Evolutionary conservation across 2,113 vertebrate genomes (phyloP).

Genomic region (Rhineura floridana): DNA sequence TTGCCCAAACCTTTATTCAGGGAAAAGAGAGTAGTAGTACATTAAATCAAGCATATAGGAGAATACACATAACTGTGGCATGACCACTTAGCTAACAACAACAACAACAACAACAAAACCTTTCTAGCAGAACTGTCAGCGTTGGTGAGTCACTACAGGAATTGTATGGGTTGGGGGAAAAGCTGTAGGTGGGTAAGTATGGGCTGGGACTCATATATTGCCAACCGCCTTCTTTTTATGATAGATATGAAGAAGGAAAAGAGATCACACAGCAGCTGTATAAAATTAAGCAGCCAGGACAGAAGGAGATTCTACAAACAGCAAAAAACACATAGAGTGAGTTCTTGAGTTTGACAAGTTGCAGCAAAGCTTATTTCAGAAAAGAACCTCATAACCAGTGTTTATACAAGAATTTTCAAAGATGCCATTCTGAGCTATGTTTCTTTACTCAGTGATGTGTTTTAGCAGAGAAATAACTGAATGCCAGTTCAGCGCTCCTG

Average conservation of each 20-base stretch:
- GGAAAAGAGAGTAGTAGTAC: neutral
- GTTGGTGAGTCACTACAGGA: neutral
- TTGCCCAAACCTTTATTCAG: neutral
- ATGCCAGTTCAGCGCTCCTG: constrained; percentile 45
- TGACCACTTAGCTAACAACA: neutral
- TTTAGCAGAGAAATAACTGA: constrained; percentile 67
- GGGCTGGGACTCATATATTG: neutral
- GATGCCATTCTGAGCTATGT: constrained; percentile 58
- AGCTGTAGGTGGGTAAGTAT: neutral
- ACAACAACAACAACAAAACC: neutral
- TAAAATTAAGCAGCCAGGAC: constrained; percentile 43
- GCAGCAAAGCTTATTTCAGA: constrained; percentile 52
- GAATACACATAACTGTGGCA: neutral
- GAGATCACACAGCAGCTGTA: accelerated
- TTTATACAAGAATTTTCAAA: constrained; percentile 72
- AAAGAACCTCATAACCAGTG: constrained; percentile 50
- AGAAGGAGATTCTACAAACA: constrained; percentile 41
- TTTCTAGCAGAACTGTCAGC: neutral
- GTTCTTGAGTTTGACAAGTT: constrained; percentile 54
- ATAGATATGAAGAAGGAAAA: constrained; percentile 16
- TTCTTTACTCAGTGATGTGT: constrained; percentile 67
- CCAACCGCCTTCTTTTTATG: neutral
- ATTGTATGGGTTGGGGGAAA: neutral
- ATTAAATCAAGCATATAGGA: neutral
- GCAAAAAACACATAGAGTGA: constrained; percentile 7